These are phyloP conservation scores for Atherinosoma microstoma DNA, from an alignment of 2,797 vertebrate genomes.

Conservation along the genomic window DNA sequence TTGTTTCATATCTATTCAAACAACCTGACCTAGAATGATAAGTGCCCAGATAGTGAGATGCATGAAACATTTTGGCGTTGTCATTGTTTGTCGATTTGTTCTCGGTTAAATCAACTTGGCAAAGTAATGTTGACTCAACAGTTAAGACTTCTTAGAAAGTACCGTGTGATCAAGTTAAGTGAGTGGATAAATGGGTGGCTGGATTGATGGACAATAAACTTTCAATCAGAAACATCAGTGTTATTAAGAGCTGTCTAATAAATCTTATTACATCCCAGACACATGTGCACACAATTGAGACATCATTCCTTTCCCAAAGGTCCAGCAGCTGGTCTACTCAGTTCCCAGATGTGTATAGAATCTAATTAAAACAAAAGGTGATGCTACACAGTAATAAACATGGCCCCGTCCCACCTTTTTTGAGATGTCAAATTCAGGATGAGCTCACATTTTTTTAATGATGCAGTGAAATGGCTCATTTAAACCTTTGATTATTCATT, in stretches of 20 bases:
- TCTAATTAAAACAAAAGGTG: too few relatives aligned
- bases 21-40: conserved; percentile 61
- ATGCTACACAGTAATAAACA: too few relatives aligned
- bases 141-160: conserved; percentile 26
- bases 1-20: conserved; percentile 63
- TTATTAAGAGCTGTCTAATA: neutral
- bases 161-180: neutral
- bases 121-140: neutral
- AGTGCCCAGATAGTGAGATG: conserved; percentile 24
- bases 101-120: neutral
- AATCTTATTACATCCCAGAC: neutral
- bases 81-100: neutral
- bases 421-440: too few relatives aligned
- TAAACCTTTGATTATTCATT: neutral
- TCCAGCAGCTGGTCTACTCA: neutral
- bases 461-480: neutral
- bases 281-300: neutral
- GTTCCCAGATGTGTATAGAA: neutral
- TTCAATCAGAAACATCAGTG: neutral
- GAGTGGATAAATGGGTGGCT: neutral
- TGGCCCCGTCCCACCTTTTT: too few relatives aligned
- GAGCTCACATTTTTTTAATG: neutral
- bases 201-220: neutral
- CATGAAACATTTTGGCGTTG: neutral
- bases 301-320: neutral